Evolutionary conservation across 2,797 vertebrate genomes (phyloP).

Genomic region (Agapornis canus): DNA sequence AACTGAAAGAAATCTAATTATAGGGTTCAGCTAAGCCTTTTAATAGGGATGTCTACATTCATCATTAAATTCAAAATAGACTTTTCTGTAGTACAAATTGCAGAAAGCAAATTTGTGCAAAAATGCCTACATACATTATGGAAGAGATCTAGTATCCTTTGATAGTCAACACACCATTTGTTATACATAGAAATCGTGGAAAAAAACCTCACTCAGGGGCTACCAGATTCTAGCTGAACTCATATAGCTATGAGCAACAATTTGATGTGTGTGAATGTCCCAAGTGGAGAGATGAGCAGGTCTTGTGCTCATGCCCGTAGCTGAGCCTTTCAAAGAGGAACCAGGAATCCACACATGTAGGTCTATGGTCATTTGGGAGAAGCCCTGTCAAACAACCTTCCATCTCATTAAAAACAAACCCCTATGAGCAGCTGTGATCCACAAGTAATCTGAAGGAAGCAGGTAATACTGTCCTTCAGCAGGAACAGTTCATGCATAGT

Average conservation of each 20-base stretch:
- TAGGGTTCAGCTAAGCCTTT: neutral
- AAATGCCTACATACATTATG: neutral
- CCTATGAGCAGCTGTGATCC: neutral
- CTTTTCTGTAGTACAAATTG: neutral
- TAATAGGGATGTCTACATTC: neutral
- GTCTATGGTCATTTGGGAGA: neutral
- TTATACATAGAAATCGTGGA: neutral
- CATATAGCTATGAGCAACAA: neutral
- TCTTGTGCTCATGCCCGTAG: neutral
- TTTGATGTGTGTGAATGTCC: neutral
- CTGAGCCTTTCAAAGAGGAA: neutral
- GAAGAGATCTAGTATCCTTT: neutral
- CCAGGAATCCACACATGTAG: neutral
- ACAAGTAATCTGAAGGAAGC: neutral
- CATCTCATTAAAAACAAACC: neutral
- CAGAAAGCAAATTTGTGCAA: neutral
- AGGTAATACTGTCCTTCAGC: conserved; percentile 31
- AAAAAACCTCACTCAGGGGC: neutral
- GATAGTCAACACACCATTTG: neutral
- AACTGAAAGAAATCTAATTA: neutral
- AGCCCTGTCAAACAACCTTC: neutral
- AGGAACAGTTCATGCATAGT: conserved; percentile 19
- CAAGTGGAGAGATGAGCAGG: neutral
- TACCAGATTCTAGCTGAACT: neutral
- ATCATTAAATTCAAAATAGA: neutral